These are phyloP conservation scores for Folsomia manolachei DNA, from an alignment of 2,888 invertebrate species.

Conservation along the genomic window DNA sequence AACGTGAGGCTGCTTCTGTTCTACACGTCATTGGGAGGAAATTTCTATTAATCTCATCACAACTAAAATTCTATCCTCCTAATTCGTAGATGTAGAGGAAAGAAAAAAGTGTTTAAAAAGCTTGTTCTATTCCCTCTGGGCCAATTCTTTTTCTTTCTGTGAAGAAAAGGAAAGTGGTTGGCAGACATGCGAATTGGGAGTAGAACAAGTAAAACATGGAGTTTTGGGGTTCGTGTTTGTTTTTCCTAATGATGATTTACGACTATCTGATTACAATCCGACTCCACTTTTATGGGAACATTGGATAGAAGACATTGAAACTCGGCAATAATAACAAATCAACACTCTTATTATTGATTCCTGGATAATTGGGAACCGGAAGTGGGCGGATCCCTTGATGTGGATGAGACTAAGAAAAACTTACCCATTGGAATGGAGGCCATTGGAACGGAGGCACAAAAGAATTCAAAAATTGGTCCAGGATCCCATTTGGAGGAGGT, in stretches of 20 bases:
- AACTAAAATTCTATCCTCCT: too few species aligned
- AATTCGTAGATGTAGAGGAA: slow-evolving; percentile 18
- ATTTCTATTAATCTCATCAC: background rate
- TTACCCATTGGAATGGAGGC: slow-evolving; percentile 50
- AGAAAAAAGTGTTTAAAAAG: slow-evolving; percentile 43
- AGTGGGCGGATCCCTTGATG: too few species aligned
- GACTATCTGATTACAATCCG: slow-evolving; percentile 1
- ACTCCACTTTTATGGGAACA: too few species aligned
- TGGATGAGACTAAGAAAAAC: too few species aligned
- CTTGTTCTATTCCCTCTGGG: slow-evolving; percentile 34
- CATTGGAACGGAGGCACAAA: slow-evolving; percentile 48
- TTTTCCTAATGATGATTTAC: slow-evolving; percentile 18
- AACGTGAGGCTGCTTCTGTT: too few species aligned
- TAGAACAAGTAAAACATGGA: too few species aligned
- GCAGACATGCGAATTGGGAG: slow-evolving; percentile 30
- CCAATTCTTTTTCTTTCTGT: slow-evolving; percentile 37
- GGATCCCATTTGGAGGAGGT: slow-evolving; percentile 42
- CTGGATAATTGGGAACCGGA: too few species aligned
- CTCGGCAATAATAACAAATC: too few species aligned
- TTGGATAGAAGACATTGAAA: too few species aligned
- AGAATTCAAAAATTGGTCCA: slow-evolving; percentile 49
- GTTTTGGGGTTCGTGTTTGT: slow-evolving; percentile 16
- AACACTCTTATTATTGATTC: too few species aligned
- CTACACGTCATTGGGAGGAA: background rate
- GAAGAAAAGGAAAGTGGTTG: slow-evolving; percentile 31